These are phyloP conservation scores for Podocnemis expansa DNA, from an alignment of 2,113 vertebrate genomes.

Conservation along the genomic window DNA sequence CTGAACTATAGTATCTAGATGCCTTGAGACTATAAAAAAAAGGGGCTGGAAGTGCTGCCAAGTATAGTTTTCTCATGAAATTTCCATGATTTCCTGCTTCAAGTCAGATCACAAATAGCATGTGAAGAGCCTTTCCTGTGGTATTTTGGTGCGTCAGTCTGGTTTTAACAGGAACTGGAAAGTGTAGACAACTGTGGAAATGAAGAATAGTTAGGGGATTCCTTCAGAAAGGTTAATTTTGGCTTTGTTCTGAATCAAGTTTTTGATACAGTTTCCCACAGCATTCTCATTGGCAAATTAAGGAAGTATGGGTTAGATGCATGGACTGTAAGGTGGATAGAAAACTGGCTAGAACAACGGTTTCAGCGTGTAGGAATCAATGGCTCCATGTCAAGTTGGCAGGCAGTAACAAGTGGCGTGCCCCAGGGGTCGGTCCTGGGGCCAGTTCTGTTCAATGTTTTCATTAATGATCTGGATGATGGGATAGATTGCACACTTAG, in stretches of 20 bases:
- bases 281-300: no score
- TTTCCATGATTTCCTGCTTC: not conserved
- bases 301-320: no score
- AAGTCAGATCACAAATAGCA: not conserved
- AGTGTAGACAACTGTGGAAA: not conserved
- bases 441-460: no score
- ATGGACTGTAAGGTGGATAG: no score
- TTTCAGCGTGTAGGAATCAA: no score
- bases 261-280: no score
- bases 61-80: not conserved
- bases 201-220: not conserved
- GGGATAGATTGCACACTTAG: no score
- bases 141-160: conserved; percentile 22
- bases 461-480: no score
- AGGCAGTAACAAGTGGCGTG: no score
- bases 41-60: not conserved
- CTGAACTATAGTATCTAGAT: not conserved
- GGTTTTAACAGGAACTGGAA: not conserved
- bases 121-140: not conserved
- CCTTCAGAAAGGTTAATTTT: conserved; percentile 9
- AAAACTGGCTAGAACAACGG: no score
- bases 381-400: no score
- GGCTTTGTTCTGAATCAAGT: not conserved
- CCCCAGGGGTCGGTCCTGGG: no score
- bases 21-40: not conserved